Conservation (phyloP, 2,888 invertebrate species). For the Agonopterix alstromeriana region DNA sequence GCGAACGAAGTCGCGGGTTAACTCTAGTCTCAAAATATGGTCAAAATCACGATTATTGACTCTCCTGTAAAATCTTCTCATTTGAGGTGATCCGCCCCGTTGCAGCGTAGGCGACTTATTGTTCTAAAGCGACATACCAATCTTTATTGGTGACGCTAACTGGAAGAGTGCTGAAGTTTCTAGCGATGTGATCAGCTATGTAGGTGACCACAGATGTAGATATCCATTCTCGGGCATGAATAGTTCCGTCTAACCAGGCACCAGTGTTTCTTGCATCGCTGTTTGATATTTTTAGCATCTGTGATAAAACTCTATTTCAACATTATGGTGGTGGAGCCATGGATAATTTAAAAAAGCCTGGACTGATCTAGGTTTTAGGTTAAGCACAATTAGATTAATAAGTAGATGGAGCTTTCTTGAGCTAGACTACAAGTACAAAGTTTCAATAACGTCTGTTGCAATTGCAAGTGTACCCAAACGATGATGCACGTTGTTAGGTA, state of each 20-base stretch:
- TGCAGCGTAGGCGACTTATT: no score
- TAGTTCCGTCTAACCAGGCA: conserved; percentile 88
- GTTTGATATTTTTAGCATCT: conserved; percentile 82
- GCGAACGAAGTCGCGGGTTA: no score
- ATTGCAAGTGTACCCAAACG: no score
- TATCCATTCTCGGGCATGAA: conserved; percentile 95
- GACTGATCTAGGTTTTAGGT: no score
- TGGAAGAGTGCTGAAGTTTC: conserved; percentile 80
- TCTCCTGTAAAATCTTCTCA: no score
- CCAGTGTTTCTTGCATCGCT: conserved; percentile 80
- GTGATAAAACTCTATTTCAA: conserved; percentile 8
- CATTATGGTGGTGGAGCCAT: neutral
- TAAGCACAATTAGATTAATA: no score
- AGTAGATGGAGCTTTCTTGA: neutral
- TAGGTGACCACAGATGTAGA: conserved; percentile 86
- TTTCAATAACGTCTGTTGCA: no score
- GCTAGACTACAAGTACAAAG: no score
- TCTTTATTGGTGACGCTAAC: conserved; percentile 86
- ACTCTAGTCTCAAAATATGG: no score
- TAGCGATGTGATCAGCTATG: conserved; percentile 83
- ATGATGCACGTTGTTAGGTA: no score
- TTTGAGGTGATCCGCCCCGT: no score
- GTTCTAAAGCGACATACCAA: conserved; percentile 73
- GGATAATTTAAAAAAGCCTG: neutral
- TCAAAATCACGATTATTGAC: no score